These are phyloP conservation scores for Tigriopus californicus DNA, from an alignment of 2,888 invertebrate genomes.

Conservation along the genomic window DNA sequence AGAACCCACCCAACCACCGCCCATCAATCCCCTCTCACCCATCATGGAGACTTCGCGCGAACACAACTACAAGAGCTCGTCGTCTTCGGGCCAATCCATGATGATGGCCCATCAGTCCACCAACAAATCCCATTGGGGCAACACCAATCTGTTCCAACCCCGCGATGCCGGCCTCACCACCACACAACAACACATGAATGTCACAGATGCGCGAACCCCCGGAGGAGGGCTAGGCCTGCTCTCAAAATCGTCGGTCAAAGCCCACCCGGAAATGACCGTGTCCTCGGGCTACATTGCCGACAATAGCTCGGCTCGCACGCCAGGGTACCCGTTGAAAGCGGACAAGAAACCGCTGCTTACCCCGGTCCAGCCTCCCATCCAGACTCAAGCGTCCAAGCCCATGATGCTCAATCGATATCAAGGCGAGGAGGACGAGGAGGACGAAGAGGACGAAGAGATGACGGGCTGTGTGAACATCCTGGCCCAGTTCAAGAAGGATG, in stretches of 20 bases:
- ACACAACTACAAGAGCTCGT: neutral
- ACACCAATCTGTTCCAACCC: neutral
- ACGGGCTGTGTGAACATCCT: slow-evolving; percentile 2
- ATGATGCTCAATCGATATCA: neutral
- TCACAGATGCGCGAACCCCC: neutral
- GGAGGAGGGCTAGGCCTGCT: neutral
- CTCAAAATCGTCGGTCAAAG: neutral
- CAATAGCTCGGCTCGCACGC: neutral
- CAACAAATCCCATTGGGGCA: slow-evolving; percentile 12
- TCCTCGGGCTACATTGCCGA: neutral
- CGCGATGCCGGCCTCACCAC: neutral
- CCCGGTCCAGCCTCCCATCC: neutral
- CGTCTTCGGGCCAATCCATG: neutral
- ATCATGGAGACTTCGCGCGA: slow-evolving; percentile 21
- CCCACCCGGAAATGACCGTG: neutral
- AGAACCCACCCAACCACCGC: neutral
- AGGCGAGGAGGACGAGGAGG: neutral
- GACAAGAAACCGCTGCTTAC: neutral
- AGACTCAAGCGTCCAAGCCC: neutral
- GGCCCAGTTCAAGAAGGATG: slow-evolving; percentile 2
- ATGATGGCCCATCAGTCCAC: neutral
- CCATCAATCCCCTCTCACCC: slow-evolving; percentile 12
- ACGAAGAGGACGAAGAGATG: slow-evolving; percentile 5
- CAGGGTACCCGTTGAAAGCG: neutral
- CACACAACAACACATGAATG: neutral